Conservation (phyloP, 2,113 vertebrate genomes). For the Trachemys scripta region DNA sequence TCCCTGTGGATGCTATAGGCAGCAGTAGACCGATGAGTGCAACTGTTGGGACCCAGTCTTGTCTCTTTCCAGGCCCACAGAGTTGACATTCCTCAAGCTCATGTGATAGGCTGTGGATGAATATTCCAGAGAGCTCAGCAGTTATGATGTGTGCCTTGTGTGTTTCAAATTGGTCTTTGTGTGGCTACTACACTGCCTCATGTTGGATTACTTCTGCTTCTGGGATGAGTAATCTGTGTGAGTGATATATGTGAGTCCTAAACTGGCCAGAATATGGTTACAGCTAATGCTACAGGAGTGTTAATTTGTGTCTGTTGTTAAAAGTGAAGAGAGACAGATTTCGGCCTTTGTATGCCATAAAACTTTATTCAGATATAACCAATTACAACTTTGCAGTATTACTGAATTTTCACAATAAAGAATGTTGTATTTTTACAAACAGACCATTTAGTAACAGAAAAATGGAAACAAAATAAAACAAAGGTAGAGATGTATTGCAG, state of each 20-base stretch:
- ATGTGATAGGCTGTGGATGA: not conserved
- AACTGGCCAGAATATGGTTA: too few species aligned
- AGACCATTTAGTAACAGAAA: not conserved
- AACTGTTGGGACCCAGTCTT: not conserved
- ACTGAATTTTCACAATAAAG: not conserved
- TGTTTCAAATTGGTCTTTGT: not conserved
- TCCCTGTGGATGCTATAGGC: not conserved
- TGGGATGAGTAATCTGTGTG: too few species aligned
- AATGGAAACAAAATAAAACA: not conserved
- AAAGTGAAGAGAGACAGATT: not conserved
- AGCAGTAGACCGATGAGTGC: not conserved
- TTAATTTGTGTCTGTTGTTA: not conserved
- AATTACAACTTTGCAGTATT: not conserved
- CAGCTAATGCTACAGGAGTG: not conserved
- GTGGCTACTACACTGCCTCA: not conserved
- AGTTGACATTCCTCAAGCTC: too few species aligned
- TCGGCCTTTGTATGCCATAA: too few species aligned
- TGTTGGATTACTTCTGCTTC: not conserved
- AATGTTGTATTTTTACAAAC: not conserved
- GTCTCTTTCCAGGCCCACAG: not conserved
- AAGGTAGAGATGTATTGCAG: not conserved
- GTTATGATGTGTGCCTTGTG: not conserved
- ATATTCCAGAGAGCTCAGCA: too few species aligned
- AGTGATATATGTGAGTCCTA: not conserved
- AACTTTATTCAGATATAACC: too few species aligned